Conservation (phyloP, 2,797 vertebrate species). For the Tapera naevia region DNA sequence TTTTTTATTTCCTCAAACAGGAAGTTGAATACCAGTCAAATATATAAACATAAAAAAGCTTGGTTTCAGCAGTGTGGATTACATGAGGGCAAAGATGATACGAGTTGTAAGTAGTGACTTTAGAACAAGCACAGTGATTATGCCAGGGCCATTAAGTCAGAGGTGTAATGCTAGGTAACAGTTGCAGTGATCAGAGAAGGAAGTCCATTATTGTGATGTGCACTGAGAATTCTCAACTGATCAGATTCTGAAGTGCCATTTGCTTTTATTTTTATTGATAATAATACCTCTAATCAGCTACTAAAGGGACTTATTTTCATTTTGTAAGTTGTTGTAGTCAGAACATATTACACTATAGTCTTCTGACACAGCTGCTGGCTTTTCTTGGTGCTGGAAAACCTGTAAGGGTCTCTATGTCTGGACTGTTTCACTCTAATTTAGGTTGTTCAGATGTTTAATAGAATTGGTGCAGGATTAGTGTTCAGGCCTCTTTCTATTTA, state of each 20-base stretch:
- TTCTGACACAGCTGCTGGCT: background rate
- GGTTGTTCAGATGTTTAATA: background rate
- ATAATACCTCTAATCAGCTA: background rate
- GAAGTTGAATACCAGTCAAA: background rate
- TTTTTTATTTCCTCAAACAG: too few species aligned
- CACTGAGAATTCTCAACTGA: background rate
- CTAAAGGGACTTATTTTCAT: background rate
- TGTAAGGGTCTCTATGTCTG: background rate
- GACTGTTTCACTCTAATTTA: background rate
- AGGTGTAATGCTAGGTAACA: background rate
- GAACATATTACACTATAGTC: background rate
- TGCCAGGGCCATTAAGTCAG: background rate
- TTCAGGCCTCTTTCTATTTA: background rate
- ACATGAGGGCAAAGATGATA: background rate
- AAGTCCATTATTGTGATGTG: background rate
- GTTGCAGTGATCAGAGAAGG: background rate
- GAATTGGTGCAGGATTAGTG: background rate
- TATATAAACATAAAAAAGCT: background rate
- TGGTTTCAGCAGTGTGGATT: background rate
- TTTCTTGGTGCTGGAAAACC: background rate
- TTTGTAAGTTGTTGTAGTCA: background rate
- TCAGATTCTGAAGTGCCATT: background rate
- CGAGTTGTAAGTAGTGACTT: background rate
- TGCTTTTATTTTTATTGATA: background rate
- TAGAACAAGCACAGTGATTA: background rate